Conservation (phyloP, 1,140 invertebrate species). For the Panagrolaimus sp. region DNA sequence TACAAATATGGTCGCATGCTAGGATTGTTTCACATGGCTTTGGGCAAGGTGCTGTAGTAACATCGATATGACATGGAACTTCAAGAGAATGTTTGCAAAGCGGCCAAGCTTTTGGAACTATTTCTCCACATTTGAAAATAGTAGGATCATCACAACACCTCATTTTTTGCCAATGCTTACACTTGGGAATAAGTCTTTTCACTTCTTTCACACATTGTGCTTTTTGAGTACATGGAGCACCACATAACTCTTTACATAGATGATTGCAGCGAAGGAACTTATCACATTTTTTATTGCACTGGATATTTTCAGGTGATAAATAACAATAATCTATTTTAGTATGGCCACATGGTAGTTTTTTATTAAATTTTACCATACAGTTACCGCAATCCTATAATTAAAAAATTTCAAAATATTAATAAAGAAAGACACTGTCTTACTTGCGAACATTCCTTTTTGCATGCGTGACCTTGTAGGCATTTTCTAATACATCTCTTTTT, state of each 20-base stretch:
- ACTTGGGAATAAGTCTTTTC: background rate
- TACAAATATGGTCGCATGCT: conserved; percentile 54
- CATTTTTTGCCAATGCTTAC: conserved; percentile 24
- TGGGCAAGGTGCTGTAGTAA: conserved; percentile 14
- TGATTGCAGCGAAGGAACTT: conserved; percentile 23
- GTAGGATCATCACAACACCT: conserved; percentile 6
- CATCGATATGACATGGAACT: conserved; percentile 15
- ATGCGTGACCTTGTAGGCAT: conserved; percentile 19
- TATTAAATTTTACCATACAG: conserved; percentile 19
- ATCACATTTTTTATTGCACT: conserved; percentile 9
- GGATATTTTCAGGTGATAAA: background rate
- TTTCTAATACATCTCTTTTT: conserved; percentile 17
- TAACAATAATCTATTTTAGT: conserved; percentile 2
- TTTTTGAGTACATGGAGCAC: too few relatives aligned
- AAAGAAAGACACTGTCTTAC: too few relatives aligned
- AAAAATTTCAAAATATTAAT: too few relatives aligned
- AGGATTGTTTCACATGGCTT: conserved; percentile 28
- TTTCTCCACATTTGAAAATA: background rate
- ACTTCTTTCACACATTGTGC: conserved; percentile 20
- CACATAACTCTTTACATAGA: conserved; percentile 22
- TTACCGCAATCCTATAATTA: too few relatives aligned
- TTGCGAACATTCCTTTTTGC: conserved; percentile 24
- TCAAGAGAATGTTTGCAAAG: conserved; percentile 20
- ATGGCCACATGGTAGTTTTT: conserved; percentile 27
- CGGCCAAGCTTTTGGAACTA: conserved; percentile 20